Evolutionary conservation across 2,113 vertebrate genomes (phyloP), one percentile per base, ranked within the genome.

Genomic region (Leptobrachium ailaonicum): DNA sequence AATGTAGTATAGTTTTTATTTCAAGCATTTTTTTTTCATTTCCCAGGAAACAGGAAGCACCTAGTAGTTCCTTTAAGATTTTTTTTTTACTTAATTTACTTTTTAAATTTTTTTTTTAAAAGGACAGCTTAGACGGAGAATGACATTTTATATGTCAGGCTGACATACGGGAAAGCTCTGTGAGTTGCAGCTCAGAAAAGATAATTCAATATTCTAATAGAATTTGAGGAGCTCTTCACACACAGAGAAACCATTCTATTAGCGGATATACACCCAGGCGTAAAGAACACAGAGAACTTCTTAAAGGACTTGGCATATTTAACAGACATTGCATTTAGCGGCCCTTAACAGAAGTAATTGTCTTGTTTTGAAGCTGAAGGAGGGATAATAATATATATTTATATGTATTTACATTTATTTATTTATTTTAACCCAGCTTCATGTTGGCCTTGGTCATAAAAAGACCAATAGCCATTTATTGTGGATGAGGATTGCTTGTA

Each of bases 171-270:
- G 78, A 72, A 32, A 76, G 68, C 83, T 83, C 80, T 80, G 81
- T 83, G 71, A 90, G 89, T 88, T 92, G 87, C 90, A 89, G 88
- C 91, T 89, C 87, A 84, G 79, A 82, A 76, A 85, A 83, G 89
- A 90, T 92, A 91, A 94, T 93, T 93, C 93, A 93, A 94, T 95
- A 94, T 94, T 94, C 89, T 90, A 91, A 89, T 91, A 92, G 92
- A 90, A 94, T 94, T 92, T 82, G 75, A 92, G 85, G 45, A 2
- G 88, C 89, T 91, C 89, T 91, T 93, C 92, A 87, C 83, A 88
- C 87, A 85, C 85, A 82, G 83, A 82, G 86, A 87, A 87, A 90
- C 87, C 92, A 87, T 90, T 93, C 92, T 91, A 92, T 93, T 88
- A 90, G 83, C 88, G 85, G 82, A 83, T 86, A 80, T 76, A 84